Evolutionary conservation across 2,797 vertebrate genomes (phyloP).

Genomic region (Protosalanx chinensis): DNA sequence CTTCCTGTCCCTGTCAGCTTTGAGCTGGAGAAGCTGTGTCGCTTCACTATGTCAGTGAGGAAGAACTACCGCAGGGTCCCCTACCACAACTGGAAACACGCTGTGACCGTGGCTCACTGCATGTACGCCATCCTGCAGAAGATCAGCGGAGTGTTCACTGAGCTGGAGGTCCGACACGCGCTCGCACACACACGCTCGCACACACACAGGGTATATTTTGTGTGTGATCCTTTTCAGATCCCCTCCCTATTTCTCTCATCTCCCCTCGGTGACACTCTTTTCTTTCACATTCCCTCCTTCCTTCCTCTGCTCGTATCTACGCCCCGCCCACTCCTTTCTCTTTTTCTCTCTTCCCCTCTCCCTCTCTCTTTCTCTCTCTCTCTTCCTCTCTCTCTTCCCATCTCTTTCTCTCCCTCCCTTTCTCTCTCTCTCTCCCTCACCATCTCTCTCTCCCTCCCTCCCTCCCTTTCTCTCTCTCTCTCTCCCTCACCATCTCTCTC

Average conservation of each 20-base stretch:
- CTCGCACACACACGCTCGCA: background rate
- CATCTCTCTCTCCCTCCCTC: background rate
- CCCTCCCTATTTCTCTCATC: background rate
- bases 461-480: background rate
- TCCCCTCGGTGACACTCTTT: background rate
- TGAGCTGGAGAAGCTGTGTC: slow-evolving; percentile 94
- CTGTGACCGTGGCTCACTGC: slow-evolving; percentile 93
- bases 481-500: background rate
- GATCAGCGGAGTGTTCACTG: slow-evolving; percentile 85
- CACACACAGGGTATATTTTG: too few species aligned
- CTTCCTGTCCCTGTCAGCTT: slow-evolving; percentile 73
- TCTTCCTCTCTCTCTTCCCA: background rate
- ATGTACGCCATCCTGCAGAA: slow-evolving; percentile 96
- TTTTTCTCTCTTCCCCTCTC: background rate
- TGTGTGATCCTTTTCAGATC: background rate
- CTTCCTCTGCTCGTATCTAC: background rate
- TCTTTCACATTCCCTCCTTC: background rate
- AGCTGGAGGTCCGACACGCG: slow-evolving; percentile 81
- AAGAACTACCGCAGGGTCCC: slow-evolving; percentile 98
- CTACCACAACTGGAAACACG: slow-evolving; percentile 99
- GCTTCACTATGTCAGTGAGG: slow-evolving; percentile 98
- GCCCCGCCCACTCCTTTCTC: background rate
- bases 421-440: background rate
- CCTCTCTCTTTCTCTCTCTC: background rate
- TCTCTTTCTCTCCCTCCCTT: too few species aligned